A percentile compares a stretch with the other conserved stretches of the same genome.
Evolutionary conservation across 2,888 invertebrate species (phyloP).

Genomic region (Meiosimyza platycephala): DNA sequence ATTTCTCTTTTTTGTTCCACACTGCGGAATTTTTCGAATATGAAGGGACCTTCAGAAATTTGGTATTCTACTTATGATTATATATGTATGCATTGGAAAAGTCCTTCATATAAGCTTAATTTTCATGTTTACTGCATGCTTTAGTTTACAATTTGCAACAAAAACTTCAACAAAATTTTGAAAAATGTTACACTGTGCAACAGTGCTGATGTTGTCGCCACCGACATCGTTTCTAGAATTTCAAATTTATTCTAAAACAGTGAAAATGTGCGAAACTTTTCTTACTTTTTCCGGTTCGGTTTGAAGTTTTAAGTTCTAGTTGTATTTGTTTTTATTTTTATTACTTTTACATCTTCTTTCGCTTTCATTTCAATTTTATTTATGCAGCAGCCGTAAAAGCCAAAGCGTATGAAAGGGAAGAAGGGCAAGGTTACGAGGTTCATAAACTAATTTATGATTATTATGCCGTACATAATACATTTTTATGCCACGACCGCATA

Average conservation of each 20-base stretch:
- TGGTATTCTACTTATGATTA: too few relatives aligned
- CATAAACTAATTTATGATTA: constrained; percentile 65
- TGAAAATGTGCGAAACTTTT: neutral
- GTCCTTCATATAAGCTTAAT: too few relatives aligned
- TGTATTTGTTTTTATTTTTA: neutral
- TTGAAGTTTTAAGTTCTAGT: too few relatives aligned
- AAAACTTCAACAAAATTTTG: too few relatives aligned
- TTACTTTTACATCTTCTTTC: constrained; percentile 15
- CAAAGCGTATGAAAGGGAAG: constrained; percentile 39
- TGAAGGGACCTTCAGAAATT: too few relatives aligned
- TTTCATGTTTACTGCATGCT: too few relatives aligned
- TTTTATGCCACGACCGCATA: constrained; percentile 1
- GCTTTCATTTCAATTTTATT: constrained; percentile 54
- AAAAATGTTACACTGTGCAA: too few relatives aligned
- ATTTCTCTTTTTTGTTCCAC: neutral
- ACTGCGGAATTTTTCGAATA: too few relatives aligned
- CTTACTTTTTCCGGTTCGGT: neutral
- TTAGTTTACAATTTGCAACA: too few relatives aligned
- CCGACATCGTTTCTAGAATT: constrained; percentile 52
- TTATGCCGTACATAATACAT: constrained; percentile 46
- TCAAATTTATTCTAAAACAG: constrained; percentile 48
- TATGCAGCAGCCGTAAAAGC: constrained; percentile 59
- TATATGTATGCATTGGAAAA: too few relatives aligned
- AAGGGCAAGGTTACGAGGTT: constrained; percentile 64
- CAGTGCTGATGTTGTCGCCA: neutral